Percentiles rank a stretch among this genome's conserved stretches.
Conservation (phyloP, 2,888 invertebrate species). For the Gerris lacustris region DNA sequence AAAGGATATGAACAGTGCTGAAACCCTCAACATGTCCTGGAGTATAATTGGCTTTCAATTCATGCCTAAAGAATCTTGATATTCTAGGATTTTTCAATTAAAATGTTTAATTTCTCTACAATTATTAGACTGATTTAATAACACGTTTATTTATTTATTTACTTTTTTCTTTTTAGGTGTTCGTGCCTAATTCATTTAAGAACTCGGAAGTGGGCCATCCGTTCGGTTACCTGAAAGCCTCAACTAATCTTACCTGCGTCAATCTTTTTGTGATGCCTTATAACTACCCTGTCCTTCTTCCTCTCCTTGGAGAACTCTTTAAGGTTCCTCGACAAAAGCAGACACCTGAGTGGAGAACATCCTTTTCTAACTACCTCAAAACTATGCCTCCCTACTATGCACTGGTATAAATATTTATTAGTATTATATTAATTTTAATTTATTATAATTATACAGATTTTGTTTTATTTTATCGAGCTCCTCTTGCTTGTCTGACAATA, state of each 20-base stretch:
- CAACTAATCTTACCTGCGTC: conserved; percentile 83
- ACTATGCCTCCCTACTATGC: conserved; percentile 96
- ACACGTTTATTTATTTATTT: too few relatives aligned
- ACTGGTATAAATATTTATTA: conserved; percentile 40
- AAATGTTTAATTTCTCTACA: too few relatives aligned
- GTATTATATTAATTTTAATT: conserved; percentile 32
- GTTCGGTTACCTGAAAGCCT: conserved; percentile 94
- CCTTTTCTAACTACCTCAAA: conserved; percentile 86
- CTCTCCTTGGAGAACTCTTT: conserved; percentile 83
- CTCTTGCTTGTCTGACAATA: too few relatives aligned
- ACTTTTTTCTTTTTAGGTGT: conserved; percentile 48
- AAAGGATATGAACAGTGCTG: too few relatives aligned
- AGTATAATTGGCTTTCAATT: too few relatives aligned
- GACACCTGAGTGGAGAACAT: conserved; percentile 79
- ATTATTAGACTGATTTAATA: too few relatives aligned
- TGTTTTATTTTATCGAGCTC: neutral
- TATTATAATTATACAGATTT: conserved; percentile 11
- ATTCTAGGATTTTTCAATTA: too few relatives aligned
- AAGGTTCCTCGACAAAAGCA: conserved; percentile 87
- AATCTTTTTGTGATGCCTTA: conserved; percentile 97
- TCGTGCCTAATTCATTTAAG: conserved; percentile 81
- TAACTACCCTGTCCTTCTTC: conserved; percentile 89
- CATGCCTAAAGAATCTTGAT: too few relatives aligned
- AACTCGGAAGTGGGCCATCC: conserved; percentile 80
- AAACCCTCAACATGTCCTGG: too few relatives aligned